Evolutionary conservation across 2,888 invertebrate species (phyloP), one percentile per base, ranked within the genome.

Genomic region (Flabesymbios commensalis): DNA sequence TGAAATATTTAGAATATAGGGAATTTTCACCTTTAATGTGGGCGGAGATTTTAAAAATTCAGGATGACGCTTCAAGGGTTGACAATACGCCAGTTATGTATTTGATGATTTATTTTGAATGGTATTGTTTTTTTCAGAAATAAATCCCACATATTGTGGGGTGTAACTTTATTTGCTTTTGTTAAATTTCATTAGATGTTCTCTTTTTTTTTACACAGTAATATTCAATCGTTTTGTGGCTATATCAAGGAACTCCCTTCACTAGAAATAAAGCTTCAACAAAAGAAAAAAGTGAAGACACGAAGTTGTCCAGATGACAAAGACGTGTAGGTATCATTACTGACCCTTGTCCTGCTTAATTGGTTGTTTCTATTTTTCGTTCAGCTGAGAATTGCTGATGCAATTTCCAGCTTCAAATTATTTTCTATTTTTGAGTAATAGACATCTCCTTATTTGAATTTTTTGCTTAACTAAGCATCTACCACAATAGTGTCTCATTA

Each of bases 141-240:
- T n/a, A n/a, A n/a, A n/a, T n/a, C n/a, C n/a, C n/a, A n/a, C n/a
- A n/a, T n/a, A n/a, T n/a, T n/a, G n/a, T n/a, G n/a, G n/a, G n/a
- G n/a, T n/a, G n/a, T n/a, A n/a, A n/a, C n/a, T n/a, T n/a, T n/a
- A n/a, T n/a, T n/a, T n/a, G n/a, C n/a, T n/a, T n/a, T n/a, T n/a
- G n/a, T n/a, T n/a, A n/a, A n/a, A n/a, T 10, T 59, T 29, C 41
- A 61, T 28, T 3, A 28, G 10, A 61, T 54, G 17, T 31, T 45
- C 36, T n/a, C 47, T 29, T 59, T 28, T 43, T 45, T 43, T 59
- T 14, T 47, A 39, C 77, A 47, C 83, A 91, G 91, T 79, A 91
- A 91, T 82, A 91, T 91, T 77, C 89, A 90, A 80, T 90, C 90
- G 77, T 92, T 92, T 79, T 90, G 90, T 82, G 88, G 88, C 74